Percentiles rank a stretch among this genome's conserved stretches.
Conservation (phyloP, 2,797 vertebrate species). For the Manis crassicaudata region DNA sequence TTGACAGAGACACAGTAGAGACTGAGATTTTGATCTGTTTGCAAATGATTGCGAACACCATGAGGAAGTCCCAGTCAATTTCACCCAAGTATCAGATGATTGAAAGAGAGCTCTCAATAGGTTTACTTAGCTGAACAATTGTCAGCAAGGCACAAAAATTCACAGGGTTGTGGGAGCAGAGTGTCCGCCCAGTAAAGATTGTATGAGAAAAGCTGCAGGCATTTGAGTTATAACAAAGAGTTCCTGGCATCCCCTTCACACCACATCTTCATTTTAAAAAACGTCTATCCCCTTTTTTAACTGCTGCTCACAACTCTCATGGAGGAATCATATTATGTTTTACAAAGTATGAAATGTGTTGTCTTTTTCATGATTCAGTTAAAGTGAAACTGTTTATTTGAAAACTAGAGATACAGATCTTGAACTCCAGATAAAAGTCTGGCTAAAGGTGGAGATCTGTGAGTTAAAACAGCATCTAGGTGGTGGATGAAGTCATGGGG, state of each 20-base stretch:
- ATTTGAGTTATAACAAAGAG: neutral
- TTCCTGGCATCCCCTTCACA: neutral
- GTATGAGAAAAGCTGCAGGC: neutral
- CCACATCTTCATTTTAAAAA: neutral
- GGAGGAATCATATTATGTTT: neutral
- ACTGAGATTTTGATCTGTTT: slow-evolving; percentile 38
- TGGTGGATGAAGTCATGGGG: neutral
- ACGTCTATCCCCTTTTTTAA: neutral
- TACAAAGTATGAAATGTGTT: neutral
- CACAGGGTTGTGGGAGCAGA: neutral
- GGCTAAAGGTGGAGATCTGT: neutral
- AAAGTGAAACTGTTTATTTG: neutral
- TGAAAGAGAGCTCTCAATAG: neutral
- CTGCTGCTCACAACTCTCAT: neutral
- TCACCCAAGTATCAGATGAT: neutral
- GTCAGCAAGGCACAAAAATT: neutral
- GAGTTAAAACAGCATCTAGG: neutral
- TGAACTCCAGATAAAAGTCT: neutral
- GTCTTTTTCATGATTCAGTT: neutral
- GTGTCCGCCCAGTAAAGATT: neutral
- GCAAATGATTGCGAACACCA: neutral
- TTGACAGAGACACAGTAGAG: neutral
- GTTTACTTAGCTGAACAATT: neutral
- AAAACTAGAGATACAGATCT: neutral
- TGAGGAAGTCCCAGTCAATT: neutral